Evolutionary conservation across 1,140 invertebrate genomes (phyloP), one percentile per base, ranked within the genome.

Genomic region (Homarus americanus): DNA sequence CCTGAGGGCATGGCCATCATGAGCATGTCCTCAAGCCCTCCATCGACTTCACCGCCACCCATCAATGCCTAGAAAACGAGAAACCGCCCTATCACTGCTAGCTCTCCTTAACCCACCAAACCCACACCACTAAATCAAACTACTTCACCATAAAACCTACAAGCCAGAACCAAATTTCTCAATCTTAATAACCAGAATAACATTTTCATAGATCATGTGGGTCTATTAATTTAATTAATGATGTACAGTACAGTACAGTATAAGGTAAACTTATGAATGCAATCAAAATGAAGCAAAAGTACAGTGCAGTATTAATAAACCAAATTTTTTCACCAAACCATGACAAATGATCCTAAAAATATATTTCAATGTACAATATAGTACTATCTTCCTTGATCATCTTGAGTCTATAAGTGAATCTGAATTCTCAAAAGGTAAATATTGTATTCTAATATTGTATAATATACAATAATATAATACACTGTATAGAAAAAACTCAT

Each of bases 61-160:
- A 82, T 58, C 87, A 83, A 58, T 72, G 79, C 87, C 87, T 87
- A 87, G 85, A 87, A 87, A 87, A 87, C 85, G 85, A 87, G 75
- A 87, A 87, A 87, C 85, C 85, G 49, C 73, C 73, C 85, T 49
- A 63, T 87, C 85, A 87, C 85, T 87, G 85, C 75, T 66, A 63
- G 73, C 63, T 69, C 63, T 69, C 10, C 63, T 69, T 12, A 28
- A 32, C 28, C n/a, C 12, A 32, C 1, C 28, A 69, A 32, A 9
- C 63, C 63, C 63, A 69, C n/a, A 69, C n/a, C 63, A 69, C 63
- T 69, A 69, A 4, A 20, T 58, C 53, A 58, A 7, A 10, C 44
- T 49, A 49, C 58, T 17, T 63, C 12, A 63, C 63, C 63, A 69
- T 28, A 69, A 69, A 69, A 28, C 63, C 63, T 28, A 69, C 3